These are phyloP conservation scores for Percina caprodes DNA, from an alignment of 2,113 vertebrate genomes.

Conservation along the genomic window DNA sequence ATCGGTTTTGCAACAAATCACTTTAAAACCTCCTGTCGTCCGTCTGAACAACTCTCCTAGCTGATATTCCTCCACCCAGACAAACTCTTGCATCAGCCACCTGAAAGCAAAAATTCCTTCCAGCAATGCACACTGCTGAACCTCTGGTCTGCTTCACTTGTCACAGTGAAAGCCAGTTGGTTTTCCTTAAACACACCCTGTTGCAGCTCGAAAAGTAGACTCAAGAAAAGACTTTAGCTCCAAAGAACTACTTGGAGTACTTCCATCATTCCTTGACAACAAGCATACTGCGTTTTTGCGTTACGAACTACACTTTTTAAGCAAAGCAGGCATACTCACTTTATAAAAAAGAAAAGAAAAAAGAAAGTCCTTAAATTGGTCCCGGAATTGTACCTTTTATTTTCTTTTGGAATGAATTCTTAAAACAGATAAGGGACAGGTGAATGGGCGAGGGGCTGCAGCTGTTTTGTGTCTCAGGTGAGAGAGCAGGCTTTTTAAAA, in stretches of 20 bases:
- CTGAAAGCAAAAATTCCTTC: slow-evolving; percentile 10
- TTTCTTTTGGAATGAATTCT: neutral
- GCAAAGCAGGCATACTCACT: slow-evolving; percentile 54
- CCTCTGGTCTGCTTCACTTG: neutral
- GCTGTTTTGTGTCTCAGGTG: slow-evolving; percentile 75
- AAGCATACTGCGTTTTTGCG: neutral
- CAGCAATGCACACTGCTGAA: neutral
- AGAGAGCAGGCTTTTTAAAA: slow-evolving; percentile 75
- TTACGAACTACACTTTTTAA: neutral
- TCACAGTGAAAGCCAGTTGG: neutral
- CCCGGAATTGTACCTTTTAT: neutral
- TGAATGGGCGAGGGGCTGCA: slow-evolving; percentile 26
- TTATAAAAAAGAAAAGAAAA: neutral
- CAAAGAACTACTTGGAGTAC: neutral
- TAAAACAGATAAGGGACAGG: neutral
- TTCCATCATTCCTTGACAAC: neutral
- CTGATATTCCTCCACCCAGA: slow-evolving; percentile 20
- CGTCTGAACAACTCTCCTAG: neutral
- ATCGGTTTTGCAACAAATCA: neutral
- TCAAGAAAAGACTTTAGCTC: neutral
- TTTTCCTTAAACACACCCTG: slow-evolving; percentile 1
- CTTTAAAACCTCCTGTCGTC: neutral
- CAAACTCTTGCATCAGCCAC: slow-evolving; percentile 67
- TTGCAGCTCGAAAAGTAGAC: neutral
- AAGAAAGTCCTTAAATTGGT: slow-evolving; percentile 3